Base-by-base conservation (phyloP, 2,113 vertebrate species). In the Charadrius vociferus region DNA sequence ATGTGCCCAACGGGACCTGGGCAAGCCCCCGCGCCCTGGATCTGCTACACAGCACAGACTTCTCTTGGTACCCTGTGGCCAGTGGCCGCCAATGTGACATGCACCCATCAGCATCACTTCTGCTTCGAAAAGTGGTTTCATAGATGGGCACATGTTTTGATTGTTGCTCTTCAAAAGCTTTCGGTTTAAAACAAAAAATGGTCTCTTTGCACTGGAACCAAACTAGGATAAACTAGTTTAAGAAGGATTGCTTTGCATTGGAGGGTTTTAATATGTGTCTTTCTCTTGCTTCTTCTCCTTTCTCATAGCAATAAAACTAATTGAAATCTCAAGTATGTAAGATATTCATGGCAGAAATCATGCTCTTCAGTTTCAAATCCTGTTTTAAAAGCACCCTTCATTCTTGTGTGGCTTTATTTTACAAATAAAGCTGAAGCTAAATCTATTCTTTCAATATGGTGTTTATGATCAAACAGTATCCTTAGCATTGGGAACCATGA, bases 231-330 rank as follows among this genome's bases (percentile, higher is more conserved):
- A 65, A 56, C 19, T 73, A 82, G 27, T 45, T 74, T 82, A 56
- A 49, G 24, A 30, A 52, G 32, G 45, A 47, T 27, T 43, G 29
- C 45, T 78, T 66, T 53, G 14, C 23, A 39, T 52, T 39, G 24
- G 9, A 62, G 14, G 12, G 12, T 23, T 89, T 96, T 90, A 88
- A 73, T 77, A 72, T 37, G 20, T 39, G 26, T 79, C 47, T 49
- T 82, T 91, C 53, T 88, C 89, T 72, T 91, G 79, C 75, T 82
- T 83, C n/a, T 93, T 92, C 41, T 27, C 32, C 34, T 59, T n/a
- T 84, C 22, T 94, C 30, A 56, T n/a, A 86, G 52, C 17, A 95
- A 86, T 63, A 95, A 94, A 96, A 90, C 71, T 90, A 94, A 77
- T n/a, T 95, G 80, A 83, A 92, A 84, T 86, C n/a, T 63, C 43